phyloP scores from a whole-genome alignment of 35 echinoderm and acorn worm species.

The Ophioderma brevispina region DNA sequence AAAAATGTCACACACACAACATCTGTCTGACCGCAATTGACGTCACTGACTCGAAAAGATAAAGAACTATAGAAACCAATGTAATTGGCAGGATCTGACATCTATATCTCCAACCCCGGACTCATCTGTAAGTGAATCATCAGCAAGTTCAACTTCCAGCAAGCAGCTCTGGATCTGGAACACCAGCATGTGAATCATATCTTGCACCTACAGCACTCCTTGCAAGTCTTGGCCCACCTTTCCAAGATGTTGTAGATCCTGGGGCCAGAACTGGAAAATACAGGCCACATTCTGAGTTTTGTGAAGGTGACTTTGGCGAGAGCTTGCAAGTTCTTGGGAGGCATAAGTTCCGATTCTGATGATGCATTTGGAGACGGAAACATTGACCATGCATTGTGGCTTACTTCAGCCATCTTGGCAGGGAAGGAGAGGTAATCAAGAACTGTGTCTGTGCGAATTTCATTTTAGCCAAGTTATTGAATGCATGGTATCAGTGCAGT shows the following conservation, averaged over 20 bases:
- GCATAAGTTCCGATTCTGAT: neutral
- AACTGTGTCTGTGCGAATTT: no score
- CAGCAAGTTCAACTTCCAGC: neutral
- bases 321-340: conserved; percentile 47
- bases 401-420: conserved; percentile 54
- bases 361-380: conserved; percentile 84
- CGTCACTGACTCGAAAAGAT: no score
- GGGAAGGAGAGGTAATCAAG: conserved; percentile 72
- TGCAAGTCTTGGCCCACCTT: conserved; percentile 63
- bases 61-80: no score
- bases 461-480: no score
- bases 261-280: conserved; percentile 72
- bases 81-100: conserved; percentile 75
- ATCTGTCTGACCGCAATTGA: no score
- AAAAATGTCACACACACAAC: no score
- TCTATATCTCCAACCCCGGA: neutral
- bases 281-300: conserved; percentile 76
- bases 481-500: no score
- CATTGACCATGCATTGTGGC: conserved; percentile 68
- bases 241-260: conserved; percentile 66
- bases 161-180: conserved; percentile 55
- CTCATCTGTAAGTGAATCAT: neutral
- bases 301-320: conserved; percentile 72
- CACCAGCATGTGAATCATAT: conserved; percentile 19
- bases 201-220: conserved; percentile 38